Base-by-base conservation (phyloP, 2,888 invertebrate genomes). In the Junonia oenone region DNA sequence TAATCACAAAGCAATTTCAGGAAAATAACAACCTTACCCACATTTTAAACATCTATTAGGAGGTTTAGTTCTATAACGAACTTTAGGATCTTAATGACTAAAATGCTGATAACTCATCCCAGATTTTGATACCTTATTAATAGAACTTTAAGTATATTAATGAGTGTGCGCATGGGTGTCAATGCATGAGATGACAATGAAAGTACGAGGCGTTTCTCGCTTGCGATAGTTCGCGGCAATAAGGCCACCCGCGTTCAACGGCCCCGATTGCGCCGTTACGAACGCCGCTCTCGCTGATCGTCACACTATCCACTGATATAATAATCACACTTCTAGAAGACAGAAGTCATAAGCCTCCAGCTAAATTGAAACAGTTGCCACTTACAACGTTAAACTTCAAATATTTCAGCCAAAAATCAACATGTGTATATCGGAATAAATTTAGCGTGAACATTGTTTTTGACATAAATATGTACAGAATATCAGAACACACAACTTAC, bases 211-310 rank as follows among this genome's bases (percentile, higher is more conserved):
- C 77, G 76, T 88, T 83, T 87, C 86, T 85, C 81, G 81, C 75
- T 76, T 80, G 86, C 86, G 81, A 85, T 86, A 84, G 83, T 85
- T 83, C 72, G 72, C 68, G 70, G 73, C 78, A 90, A 88, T 85
- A 85, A 88, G 89, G 89, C 88, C 88, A 85, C 78, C 71, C 53
- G 81, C 86, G 88, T 88, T 86, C 88, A 87, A 76, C 85, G 89
- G 84, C 89, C 89, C 77, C 84, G 76, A 76, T 82, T 73, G 73
- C 70, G 80, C 82, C 85, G 83, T 84, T 85, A 84, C 78, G 66
- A 59, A 64, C 64, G 62, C 56, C 66, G 65, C 63, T 55, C 57
- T 67, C 67, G 65, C 64, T 65, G 67, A 62, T 67, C 67, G 67
- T 68, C 68, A 66, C 55, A 55, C 51, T 48, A 43, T 46, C 52